These are phyloP conservation scores for Trichogramma dendrolimi DNA, from an alignment of 2,888 invertebrate genomes.

Conservation along the genomic window DNA sequence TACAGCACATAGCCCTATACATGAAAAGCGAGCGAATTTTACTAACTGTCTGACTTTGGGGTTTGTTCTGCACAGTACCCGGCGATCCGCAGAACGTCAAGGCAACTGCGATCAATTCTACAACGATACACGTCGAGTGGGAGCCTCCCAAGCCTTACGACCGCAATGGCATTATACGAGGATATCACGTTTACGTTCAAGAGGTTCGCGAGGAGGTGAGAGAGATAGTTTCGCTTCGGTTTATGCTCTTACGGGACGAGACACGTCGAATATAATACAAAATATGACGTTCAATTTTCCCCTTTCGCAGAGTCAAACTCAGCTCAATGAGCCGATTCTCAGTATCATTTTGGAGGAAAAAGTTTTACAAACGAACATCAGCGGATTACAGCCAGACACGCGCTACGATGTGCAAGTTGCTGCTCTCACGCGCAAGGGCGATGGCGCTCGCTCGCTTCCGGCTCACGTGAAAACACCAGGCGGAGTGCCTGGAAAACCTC, in stretches of 20 bases:
- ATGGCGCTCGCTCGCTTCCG: slow-evolving; percentile 86
- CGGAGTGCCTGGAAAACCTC: slow-evolving; percentile 83
- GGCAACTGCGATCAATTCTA: slow-evolving; percentile 86
- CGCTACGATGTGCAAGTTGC: slow-evolving; percentile 91
- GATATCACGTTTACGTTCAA: slow-evolving; percentile 94
- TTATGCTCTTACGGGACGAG: neutral
- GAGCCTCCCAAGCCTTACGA: slow-evolving; percentile 87
- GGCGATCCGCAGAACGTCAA: slow-evolving; percentile 93
- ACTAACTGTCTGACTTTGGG: slow-evolving; percentile 25
- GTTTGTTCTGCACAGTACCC: slow-evolving; percentile 70
- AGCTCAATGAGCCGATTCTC: slow-evolving; percentile 82
- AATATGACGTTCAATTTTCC: neutral
- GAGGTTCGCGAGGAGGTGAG: slow-evolving; percentile 80
- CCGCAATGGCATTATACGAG: slow-evolving; percentile 90
- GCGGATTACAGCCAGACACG: slow-evolving; percentile 91
- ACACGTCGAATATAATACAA: neutral
- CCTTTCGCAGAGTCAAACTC: slow-evolving; percentile 60
- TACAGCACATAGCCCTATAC: slow-evolving; percentile 13
- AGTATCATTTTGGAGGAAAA: slow-evolving; percentile 80
- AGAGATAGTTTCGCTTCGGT: neutral
- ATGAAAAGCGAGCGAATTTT: neutral
- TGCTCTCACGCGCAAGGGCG: slow-evolving; percentile 93
- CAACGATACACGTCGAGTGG: slow-evolving; percentile 93
- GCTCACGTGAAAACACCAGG: slow-evolving; percentile 87
- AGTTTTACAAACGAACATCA: slow-evolving; percentile 75